These are phyloP conservation scores for Barbus barbus DNA, from an alignment of 2,113 vertebrate species.

Conservation along the genomic window DNA sequence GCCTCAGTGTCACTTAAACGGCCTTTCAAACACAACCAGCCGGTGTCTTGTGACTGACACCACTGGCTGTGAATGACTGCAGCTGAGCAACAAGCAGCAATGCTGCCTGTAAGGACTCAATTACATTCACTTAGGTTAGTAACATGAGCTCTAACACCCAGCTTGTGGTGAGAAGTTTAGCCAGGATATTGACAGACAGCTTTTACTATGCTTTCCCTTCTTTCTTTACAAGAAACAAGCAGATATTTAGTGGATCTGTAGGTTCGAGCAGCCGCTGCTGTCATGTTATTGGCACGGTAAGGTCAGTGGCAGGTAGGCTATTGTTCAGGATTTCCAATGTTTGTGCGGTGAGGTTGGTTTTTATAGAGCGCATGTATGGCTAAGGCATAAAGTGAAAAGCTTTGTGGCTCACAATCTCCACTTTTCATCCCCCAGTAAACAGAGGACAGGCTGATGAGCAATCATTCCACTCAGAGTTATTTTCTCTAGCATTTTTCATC, in stretches of 20 bases:
- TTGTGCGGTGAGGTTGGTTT: background rate
- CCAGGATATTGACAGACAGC: background rate
- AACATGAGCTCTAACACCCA: background rate
- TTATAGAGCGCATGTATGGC: background rate
- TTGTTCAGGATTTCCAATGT: background rate
- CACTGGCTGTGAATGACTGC: conserved; percentile 18
- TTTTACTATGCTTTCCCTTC: background rate
- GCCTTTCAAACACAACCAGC: background rate
- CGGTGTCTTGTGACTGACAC: background rate
- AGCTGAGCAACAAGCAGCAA: conserved; percentile 2
- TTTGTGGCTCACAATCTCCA: background rate
- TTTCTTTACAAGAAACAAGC: background rate
- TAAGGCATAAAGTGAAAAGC: conserved; percentile 6
- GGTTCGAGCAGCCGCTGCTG: background rate
- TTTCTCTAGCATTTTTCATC: conserved; percentile 26
- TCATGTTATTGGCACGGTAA: background rate
- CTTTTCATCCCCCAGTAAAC: conserved; percentile 27
- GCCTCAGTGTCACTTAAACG: background rate
- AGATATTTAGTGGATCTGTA: conserved; percentile 6
- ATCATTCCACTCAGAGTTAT: conserved; percentile 40
- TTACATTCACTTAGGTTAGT: conserved; percentile 23
- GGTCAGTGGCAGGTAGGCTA: background rate
- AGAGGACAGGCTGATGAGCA: conserved; percentile 26
- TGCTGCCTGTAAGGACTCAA: background rate
- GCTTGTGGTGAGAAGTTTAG: conserved; percentile 18